Evolutionary conservation across 64 coral and sea anemone species (phyloP), one percentile per base, ranked within the genome.

Genomic region (Porites australiensis): DNA sequence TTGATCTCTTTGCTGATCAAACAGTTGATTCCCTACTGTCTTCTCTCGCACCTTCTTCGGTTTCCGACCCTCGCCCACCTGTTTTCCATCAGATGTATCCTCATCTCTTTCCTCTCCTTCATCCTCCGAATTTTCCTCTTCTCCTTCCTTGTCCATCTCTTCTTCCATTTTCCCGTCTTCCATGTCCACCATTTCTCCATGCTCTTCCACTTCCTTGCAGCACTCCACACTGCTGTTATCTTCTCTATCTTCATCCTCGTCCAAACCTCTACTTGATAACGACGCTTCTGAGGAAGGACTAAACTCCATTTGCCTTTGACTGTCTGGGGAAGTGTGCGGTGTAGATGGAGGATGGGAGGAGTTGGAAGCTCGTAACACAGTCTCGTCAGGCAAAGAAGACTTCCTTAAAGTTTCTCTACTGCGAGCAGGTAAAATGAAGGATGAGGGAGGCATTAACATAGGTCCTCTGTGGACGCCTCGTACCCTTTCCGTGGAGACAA

Each of bases 401-500:
- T 52, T 44, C 19, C 18, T 15, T 50, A 2, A 46, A 16, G 44
- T 18, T 22, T 63, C 8, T 9, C 69, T 69, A 20, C 44, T 18
- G 46, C 81, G 81, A 51, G 81, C 5, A 68, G 81, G 81, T 8
- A 84, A 63, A 7, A 46, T 84, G 62, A 84, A 84, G 44, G 81
- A 84, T 9, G 81, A 84, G 19, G 81, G 81, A 84, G 81, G 81
- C 46, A 84, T 51, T 3, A 84, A 63, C 18, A 84, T 47, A 5
- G 44, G 16, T 67, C 62, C 69, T 84, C 9, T 48, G 44, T 51
- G 45, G 0, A 37, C 46, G 20, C 81, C 18, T 84, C 81, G 45
- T 51, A 44, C 51, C 47, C 50, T 61, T 5, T 19, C 47, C 63
- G 45, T 84, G 47, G 22, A 4, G 45, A 13, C 48, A 20, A 68